Base-by-base conservation (phyloP, 2,888 invertebrate genomes). In the Alitta virens region DNA sequence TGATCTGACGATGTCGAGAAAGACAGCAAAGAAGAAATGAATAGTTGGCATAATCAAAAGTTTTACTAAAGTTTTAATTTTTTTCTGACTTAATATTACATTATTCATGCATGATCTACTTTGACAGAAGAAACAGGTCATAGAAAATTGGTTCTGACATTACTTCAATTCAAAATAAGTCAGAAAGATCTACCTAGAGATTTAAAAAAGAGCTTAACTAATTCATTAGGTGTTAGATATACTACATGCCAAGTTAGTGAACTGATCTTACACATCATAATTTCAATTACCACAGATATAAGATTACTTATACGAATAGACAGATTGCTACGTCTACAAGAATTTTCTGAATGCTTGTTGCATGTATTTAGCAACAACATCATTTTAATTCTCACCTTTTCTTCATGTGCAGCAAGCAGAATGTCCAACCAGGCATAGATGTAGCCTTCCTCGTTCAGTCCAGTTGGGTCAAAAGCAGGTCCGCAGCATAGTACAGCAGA, bases 401-500 rank as follows among this genome's bases (percentile, higher is more conserved):
- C 78, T 63, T 94, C 92, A 72, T 88, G 88, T 49, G 94, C 94
- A 43, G 90, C 90, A 9, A 99, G 85, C 78, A 99, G 87, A 72
- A 91, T 88, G 82, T 94, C 92, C 60, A 99, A 86, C 97, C 97
- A 98, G 60, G 91, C 88, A 81, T 96, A 98, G 72, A 94, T 88
- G 69, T 84, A 83, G 53, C 95, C 95, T 75, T 97, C 97, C 78
- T 96, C 96, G 9, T 90, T 89, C 2, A 81, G 72, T 27, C 90
- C 90, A 54, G 87, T 86, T 0, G 90, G 87, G 74, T 96, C 92
- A 82, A 97, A 98, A 74, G 94, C 92, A 0, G 95, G 91, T 0
- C 99, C 99, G 80, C 97, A 97, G 78, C 95, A 95, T 1, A 98
- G 86, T 26, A 99, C 85, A 12, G 95, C 92, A 66, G 95, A 94